Evolutionary conservation across 2,888 invertebrate genomes (phyloP), one percentile per base, ranked within the genome.

Genomic region (Allygus modestus): DNA sequence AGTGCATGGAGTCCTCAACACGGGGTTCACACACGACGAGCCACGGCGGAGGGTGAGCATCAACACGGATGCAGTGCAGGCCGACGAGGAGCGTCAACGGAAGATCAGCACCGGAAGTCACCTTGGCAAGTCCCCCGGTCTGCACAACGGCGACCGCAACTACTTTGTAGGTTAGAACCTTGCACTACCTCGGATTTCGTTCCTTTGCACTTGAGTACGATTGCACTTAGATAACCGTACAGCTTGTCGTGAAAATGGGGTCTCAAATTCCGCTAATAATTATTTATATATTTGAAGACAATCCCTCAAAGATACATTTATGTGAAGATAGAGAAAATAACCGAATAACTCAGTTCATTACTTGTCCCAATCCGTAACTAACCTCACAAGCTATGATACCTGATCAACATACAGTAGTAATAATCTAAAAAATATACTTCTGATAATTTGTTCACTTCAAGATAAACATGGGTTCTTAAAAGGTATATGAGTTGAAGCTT

Each of bases 31-130:
- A 43, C 84, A 85, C 15, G 91, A 91, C 86, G 93, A 92, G 82
- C 90, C 91, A 11, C 93, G 92, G 86, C 91, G 94, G 85, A 92
- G 93, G 89, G 94, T 94, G 17, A 94, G 94, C 88, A 94, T 94
- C 86, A 93, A 92, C 90, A 92, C 93, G 5, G 93, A 93, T 89
- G 93, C 91, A 12, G 89, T 91, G 89, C 90, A 46, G 87, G 89
- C 87, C 89, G 91, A 87, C 87, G 90, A 83, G 90, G 91, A 88
- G 89, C 90, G 58, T 90, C 90, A 41, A 85, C 89, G 89, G 89
- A 84, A 91, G 90, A 90, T 91, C 89, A 92, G 91, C 89, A 92
- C 92, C 88, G 90, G 91, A 86, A 92, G 91, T 86, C 92, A 92
- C 87, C 65, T 65, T 11, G 92, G 92, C 88, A 92, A 92, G 84